These are phyloP conservation scores for Magallana nippona DNA, from an alignment of 2,888 invertebrate species.

Conservation along the genomic window DNA sequence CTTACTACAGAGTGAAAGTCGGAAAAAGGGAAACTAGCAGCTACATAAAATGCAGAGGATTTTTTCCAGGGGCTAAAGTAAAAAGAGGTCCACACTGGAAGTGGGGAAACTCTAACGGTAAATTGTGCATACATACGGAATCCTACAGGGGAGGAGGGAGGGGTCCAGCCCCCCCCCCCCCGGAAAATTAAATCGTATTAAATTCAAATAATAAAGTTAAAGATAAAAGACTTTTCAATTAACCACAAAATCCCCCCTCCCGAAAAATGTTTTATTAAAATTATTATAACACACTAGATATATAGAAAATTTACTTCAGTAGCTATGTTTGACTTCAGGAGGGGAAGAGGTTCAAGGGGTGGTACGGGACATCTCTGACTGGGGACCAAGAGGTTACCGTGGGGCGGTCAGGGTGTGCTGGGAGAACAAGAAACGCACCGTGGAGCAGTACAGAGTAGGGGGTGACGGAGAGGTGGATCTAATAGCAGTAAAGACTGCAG, in stretches of 20 bases:
- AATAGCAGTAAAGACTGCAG: slow-evolving; percentile 46
- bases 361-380: slow-evolving; percentile 35
- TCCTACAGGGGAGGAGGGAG: neutral
- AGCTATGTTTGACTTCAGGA: too few relatives aligned
- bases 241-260: too few relatives aligned
- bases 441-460: slow-evolving; percentile 57
- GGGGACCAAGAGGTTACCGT: neutral
- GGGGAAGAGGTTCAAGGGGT: slow-evolving; percentile 3
- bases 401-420: slow-evolving; percentile 53
- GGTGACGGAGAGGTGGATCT: slow-evolving; percentile 59
- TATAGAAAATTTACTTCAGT: too few relatives aligned
- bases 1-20: slow-evolving; percentile 50
- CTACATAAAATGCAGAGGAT: slow-evolving; percentile 47
- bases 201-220: too few relatives aligned
- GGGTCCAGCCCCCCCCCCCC: too few relatives aligned
- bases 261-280: too few relatives aligned
- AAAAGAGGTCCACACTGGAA: slow-evolving; percentile 59
- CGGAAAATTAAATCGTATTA: too few relatives aligned
- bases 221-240: too few relatives aligned
- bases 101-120: slow-evolving; percentile 56
- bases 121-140: neutral
- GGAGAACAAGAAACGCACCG: slow-evolving; percentile 54
- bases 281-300: too few relatives aligned
- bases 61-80: slow-evolving; percentile 56
- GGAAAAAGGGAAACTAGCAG: slow-evolving; percentile 48